A percentile compares a stretch with the other conserved stretches of the same genome.
Evolutionary conservation across 2,797 vertebrate species (phyloP).

Genomic region (Rhynchonycteris naso): DNA sequence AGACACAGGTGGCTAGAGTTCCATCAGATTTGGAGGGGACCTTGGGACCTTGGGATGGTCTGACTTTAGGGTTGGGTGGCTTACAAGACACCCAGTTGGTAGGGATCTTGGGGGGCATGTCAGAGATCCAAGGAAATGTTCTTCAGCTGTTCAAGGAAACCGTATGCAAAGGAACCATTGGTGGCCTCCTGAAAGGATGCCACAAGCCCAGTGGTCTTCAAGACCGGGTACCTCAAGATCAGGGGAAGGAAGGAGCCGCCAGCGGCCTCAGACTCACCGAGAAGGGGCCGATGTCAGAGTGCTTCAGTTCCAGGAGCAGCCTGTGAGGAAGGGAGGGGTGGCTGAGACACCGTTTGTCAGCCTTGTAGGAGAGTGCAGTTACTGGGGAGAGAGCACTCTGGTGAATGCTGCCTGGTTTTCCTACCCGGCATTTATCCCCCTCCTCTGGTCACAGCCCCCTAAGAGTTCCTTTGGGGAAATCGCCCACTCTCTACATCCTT

Average conservation of each 20-base stretch:
- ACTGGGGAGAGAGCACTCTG: background rate
- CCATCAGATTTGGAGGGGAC: background rate
- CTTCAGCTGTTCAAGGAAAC: background rate
- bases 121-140: background rate
- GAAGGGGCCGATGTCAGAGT: conserved; percentile 71
- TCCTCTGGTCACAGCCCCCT: background rate
- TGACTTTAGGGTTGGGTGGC: background rate
- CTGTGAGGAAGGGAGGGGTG: conserved; percentile 30
- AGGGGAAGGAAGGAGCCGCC: background rate
- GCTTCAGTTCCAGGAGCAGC: conserved; percentile 71
- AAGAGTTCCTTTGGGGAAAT: background rate
- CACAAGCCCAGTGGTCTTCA: background rate
- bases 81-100: background rate
- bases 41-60: background rate
- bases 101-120: background rate
- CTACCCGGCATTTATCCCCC: background rate
- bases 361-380: accelerated
- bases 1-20: background rate
- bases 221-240: background rate
- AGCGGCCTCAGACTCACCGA: conserved; percentile 72
- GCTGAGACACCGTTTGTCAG: background rate
- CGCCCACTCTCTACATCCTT: background rate
- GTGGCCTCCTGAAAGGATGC: background rate
- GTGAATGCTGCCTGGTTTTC: background rate
- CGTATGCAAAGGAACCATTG: background rate